Percentiles rank a stretch among this genome's conserved stretches.
phyloP scores from a whole-genome alignment of 1,140 invertebrate species.

The Tetramorium simillimum region DNA sequence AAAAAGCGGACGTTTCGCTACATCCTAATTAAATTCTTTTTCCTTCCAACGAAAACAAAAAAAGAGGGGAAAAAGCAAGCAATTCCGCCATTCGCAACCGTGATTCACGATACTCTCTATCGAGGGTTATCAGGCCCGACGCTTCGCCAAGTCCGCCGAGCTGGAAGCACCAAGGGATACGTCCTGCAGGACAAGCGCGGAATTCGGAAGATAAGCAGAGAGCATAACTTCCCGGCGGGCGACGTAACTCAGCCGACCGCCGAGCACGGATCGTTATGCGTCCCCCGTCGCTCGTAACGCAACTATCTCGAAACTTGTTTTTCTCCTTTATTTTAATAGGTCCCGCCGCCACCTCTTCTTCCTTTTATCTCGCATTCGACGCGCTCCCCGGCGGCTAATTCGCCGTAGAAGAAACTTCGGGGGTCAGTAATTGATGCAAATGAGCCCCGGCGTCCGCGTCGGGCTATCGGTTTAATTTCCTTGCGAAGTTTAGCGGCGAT shows the following conservation, averaged over 20 bases:
- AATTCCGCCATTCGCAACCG: neutral
- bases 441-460: slow-evolving; percentile 69
- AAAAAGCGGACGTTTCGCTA: neutral
- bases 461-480: slow-evolving; percentile 72
- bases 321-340: slow-evolving; percentile 83
- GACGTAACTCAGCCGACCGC: slow-evolving; percentile 79
- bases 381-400: slow-evolving; percentile 80
- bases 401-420: slow-evolving; percentile 77
- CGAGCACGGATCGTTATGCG: slow-evolving; percentile 82
- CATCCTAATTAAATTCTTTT: neutral
- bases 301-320: slow-evolving; percentile 84
- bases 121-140: slow-evolving; percentile 41
- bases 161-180: slow-evolving; percentile 73
- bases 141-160: slow-evolving; percentile 67
- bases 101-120: slow-evolving; percentile 49
- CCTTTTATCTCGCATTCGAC: slow-evolving; percentile 80
- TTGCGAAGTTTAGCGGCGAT: slow-evolving; percentile 62
- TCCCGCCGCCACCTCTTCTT: slow-evolving; percentile 71
- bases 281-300: slow-evolving; percentile 83
- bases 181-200: slow-evolving; percentile 73
- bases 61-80: neutral
- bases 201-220: slow-evolving; percentile 82
- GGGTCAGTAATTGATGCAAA: slow-evolving; percentile 82
- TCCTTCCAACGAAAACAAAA: neutral
- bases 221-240: slow-evolving; percentile 79